phyloP scores from a whole-genome alignment of 2,797 vertebrate genomes.

The Micrastur ruficollis region DNA sequence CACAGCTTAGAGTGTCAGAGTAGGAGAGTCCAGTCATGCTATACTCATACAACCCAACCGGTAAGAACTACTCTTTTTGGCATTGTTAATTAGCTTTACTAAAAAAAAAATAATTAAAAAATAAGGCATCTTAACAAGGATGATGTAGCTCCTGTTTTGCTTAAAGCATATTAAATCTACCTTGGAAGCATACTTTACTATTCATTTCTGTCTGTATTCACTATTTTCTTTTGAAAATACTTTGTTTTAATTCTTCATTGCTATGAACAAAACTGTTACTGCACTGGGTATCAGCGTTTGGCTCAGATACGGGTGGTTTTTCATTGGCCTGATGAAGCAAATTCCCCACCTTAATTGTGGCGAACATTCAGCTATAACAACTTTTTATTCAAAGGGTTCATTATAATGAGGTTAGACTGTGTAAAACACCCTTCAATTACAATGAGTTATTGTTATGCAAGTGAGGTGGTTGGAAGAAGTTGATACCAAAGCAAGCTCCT shows the following conservation, averaged over 20 bases:
- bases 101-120: background rate
- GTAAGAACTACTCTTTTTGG: background rate
- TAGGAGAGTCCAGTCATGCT: background rate
- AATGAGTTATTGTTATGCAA: background rate
- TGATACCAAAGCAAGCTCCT: background rate
- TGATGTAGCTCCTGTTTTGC: background rate
- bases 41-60: fast-evolving
- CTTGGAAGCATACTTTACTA: background rate
- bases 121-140: background rate
- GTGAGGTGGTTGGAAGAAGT: background rate
- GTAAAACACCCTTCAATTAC: background rate
- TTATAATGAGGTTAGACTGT: background rate
- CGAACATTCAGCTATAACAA: background rate
- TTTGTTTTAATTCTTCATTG: background rate
- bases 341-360: background rate
- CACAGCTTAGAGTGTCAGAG: background rate
- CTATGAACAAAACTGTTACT: background rate
- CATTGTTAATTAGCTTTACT: background rate
- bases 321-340: background rate
- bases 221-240: background rate
- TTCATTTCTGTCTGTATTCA: background rate
- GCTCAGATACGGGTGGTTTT: background rate
- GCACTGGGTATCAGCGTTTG: background rate
- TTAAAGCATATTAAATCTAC: background rate
- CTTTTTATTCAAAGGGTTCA: background rate